Base-by-base conservation (phyloP, 1,140 invertebrate genomes). In the Sitophilus oryzae region DNA sequence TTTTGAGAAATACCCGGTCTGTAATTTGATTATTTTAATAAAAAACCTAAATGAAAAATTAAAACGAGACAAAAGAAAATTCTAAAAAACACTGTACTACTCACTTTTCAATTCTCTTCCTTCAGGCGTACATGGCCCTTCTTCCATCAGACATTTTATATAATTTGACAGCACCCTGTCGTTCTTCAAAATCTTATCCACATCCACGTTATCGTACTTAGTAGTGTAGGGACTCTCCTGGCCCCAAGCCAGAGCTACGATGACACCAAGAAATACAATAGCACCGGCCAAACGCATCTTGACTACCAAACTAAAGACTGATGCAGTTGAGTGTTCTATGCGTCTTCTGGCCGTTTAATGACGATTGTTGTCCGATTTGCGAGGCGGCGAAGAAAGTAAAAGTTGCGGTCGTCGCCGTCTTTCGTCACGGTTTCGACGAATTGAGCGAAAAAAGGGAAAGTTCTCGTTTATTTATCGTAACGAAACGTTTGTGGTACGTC, bases 51-150 rank as follows among this genome's bases (percentile, higher is more conserved):
- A n/a, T n/a, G n/a, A n/a, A n/a, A n/a, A n/a, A n/a, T 9, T 9
- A 35, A 35, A 35, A 35, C 34, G 9, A 9, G 9, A 35, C 34
- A 35, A 35, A 9, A 35, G 9, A 9, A 35, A 9, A 35, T n/a
- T 9, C 34, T 35, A 35, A 35, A 35, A 35, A 35, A 35, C 34
- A 35, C 9, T 9, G n/a, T 35, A 35, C n/a, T 30, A 59, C 78
- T 79, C 74, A 84, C 82, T 81, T 73, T 83, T 85, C 18, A 86
- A 63, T 71, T 84, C 79, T 9, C 82, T 78, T 0, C 82, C 81
- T 61, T 85, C 83, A 0, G 79, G 66, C 1, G 83, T 83, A 56
- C 85, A 87, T 0, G 81, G 74, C 14, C 82, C 84, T 52, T 82
- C 77, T 0, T 82, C 80, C 61, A 86, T 63, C 61, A 86, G 65